Evolutionary conservation across 2,797 vertebrate species (phyloP), one percentile per base, ranked within the genome.

Genomic region (Pseudocheirus occidentalis): DNA sequence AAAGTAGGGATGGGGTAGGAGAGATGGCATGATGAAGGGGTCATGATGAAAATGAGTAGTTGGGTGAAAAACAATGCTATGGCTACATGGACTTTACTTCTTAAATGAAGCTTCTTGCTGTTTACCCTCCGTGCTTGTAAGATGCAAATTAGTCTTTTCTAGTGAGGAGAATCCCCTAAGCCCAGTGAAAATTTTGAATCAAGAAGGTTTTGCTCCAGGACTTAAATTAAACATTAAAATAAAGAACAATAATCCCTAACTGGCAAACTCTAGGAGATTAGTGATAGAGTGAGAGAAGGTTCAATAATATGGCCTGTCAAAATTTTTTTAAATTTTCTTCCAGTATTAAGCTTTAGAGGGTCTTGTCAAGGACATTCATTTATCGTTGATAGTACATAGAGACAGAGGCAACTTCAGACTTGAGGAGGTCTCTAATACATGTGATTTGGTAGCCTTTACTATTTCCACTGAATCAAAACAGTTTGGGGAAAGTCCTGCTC

Each of bases 371-470:
- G 73, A 95, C 56, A 46, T 53, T 93, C 7, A 31, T 55, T 93
- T 97, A 94, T 95, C 89, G 95, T 96, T 92, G 55, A 95, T 50
- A 31, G 54, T 92, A 81, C 91, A 96, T 91, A 93, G 96, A 90
- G 95, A 97, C 57, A 58, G 73, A 95, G 54, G 40, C 31, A 95
- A 97, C 92, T 94, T 21, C 87, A 46, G 27, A 29, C 18, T 40
- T 52, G 50, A 89, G 7, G 18, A 29, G 87, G 40, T 27, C 31
- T 66, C 59, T n/a, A 13, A 13, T 34, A n/a, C 31, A 66, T 16
- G 31, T 14, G 24, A 16, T 34, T 66, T 66, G 59, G 13, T 66
- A 66, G 31, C 59, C 59, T 31, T 59, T 12, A 59, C 4, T 34
- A n/a, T 66, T 66, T 66, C 59, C 59, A 34, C 31, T 66, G 59